phyloP scores from a whole-genome alignment of 37 sponge, comb jelly and placozoan genomes.

The Cladorhizidae sp. region DNA sequence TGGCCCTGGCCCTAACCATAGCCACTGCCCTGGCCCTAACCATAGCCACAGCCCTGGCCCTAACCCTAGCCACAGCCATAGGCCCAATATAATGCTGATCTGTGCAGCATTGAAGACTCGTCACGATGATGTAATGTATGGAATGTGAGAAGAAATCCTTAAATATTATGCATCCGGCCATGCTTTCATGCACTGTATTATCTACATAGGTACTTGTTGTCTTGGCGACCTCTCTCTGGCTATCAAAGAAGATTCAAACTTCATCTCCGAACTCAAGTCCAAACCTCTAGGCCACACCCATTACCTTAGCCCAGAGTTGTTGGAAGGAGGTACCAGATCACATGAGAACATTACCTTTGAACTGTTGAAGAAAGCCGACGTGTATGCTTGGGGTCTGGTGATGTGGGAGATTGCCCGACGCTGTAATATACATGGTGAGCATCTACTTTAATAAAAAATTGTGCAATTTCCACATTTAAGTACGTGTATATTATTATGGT shows the following conservation, averaged over 20 bases:
- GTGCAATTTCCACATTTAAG: no score
- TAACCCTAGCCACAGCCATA: no score
- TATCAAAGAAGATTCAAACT: slow-evolving; percentile 3
- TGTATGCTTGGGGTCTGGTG: slow-evolving; percentile 67
- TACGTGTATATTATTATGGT: no score
- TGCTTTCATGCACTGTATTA: not conserved
- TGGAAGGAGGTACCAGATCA: slow-evolving; percentile 1
- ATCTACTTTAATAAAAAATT: no score
- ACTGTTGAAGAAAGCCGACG: slow-evolving; percentile 37
- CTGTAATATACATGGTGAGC: slow-evolving; percentile 46
- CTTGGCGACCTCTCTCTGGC: slow-evolving; percentile 45
- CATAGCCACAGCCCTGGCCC: no score
- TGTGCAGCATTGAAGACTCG: no score
- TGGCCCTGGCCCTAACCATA: no score
- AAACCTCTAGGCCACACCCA: not conserved
- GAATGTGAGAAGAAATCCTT: no score
- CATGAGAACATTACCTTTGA: slow-evolving; percentile 7
- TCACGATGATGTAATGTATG: no score
- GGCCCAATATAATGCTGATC: no score
- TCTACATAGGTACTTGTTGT: slow-evolving; percentile 49
- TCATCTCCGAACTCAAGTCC: not conserved
- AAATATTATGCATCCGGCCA: no score
- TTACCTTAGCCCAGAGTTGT: slow-evolving; percentile 55
- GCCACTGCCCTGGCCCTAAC: no score
- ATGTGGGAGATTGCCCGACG: slow-evolving; percentile 68